Evolutionary conservation across 2,113 vertebrate genomes (phyloP), one percentile per base, ranked within the genome.

Genomic region (Microtus richardsoni): DNA sequence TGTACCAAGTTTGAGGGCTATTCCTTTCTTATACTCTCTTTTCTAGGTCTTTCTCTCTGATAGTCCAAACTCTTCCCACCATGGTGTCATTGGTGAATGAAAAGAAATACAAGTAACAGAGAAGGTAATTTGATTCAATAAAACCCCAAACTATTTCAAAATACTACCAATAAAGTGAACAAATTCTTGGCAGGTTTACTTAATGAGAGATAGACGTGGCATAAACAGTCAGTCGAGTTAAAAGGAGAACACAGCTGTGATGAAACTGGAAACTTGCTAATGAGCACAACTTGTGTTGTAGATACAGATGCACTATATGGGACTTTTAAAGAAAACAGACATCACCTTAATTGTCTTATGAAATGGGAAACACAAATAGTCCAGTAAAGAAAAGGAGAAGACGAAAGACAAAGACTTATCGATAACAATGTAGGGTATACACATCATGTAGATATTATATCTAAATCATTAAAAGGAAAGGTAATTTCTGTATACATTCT

Each of bases 381-480:
- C 5, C 22, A 47, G 11, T 64, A 92, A 86, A 90, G 66, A 86
- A 22, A 68, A n/a, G 49, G 33, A 78, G 28, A 92, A 89, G 39
- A 49, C 26, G 58, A 80, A 80, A 91, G 87, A 44, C 44, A 58
- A 22, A 96, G 33, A 89, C 66, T 80, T 82, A 39, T 28, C 11
- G 28, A 44, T 86, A 74, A 49, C 41, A 36, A 52, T 36, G 3
- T 77, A 16, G 16, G 24, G 10, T 21, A 68, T 13, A 83, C 44
- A 54, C n/a, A 89, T 24, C 26, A 68, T 74, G 78, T 3, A 86
- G 71, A 62, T 75, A 62, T 44, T 62, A 39, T 41, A 62, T 77
- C 36, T 17, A 73, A 96, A 85, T 92, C 4, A 79, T 73, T n/a
- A 44, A 73, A 94, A 89, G 64, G 64, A 91, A 78, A 74, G 17